Conservation (phyloP, 2,888 invertebrate species). For the Rotaria macrura region DNA sequence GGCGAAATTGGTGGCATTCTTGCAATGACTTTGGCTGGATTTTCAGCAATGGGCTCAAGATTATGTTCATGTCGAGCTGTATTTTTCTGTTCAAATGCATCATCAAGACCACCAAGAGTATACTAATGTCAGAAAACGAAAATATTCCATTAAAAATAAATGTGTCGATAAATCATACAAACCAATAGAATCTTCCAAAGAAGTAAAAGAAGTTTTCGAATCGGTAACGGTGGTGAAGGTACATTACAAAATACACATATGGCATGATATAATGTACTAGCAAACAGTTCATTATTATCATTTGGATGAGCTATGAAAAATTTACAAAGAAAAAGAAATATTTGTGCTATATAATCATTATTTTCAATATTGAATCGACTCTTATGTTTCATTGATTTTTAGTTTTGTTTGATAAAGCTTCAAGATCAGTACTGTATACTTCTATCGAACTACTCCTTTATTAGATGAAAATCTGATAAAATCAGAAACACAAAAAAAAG, state of each 20-base stretch:
- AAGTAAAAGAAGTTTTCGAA: neutral
- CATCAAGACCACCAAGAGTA: neutral
- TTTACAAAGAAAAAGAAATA: neutral
- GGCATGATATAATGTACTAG: neutral
- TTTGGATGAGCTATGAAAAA: neutral
- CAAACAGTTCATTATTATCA: conserved; percentile 11
- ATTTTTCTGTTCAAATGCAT: conserved; percentile 66
- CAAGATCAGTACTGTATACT: no score
- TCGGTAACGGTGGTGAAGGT: neutral
- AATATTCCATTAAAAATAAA: neutral
- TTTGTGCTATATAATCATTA: no score
- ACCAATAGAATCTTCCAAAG: neutral
- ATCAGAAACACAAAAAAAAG: no score
- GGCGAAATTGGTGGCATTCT: conserved; percentile 54
- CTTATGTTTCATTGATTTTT: no score
- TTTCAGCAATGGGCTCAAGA: conserved; percentile 70
- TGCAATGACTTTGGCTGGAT: conserved; percentile 78
- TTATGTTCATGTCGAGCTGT: conserved; percentile 56
- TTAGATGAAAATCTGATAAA: no score
- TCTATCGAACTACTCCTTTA: no score
- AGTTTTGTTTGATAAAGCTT: no score
- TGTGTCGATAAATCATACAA: neutral
- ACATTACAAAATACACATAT: neutral
- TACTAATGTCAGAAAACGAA: neutral
- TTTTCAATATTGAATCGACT: no score